These are phyloP conservation scores for Arrhamphus sclerolepis DNA, from an alignment of 2,797 vertebrate species.

Conservation along the genomic window DNA sequence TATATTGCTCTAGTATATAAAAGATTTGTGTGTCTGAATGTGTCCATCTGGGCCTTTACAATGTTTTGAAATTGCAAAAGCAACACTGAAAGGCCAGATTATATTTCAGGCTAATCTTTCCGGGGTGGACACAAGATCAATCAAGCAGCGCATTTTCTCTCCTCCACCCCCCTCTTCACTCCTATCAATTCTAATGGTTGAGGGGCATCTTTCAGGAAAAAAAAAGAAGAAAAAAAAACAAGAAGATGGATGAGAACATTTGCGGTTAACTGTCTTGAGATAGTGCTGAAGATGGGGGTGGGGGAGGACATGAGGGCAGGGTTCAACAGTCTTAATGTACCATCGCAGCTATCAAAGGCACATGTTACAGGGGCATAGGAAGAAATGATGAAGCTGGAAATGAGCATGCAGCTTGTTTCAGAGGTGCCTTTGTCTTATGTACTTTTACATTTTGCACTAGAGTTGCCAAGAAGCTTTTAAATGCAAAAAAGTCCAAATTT, in stretches of 20 bases:
- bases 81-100: constrained; percentile 37
- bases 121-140: constrained; percentile 73
- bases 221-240: constrained; percentile 78
- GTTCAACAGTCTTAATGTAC: constrained; percentile 51
- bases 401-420: too few species aligned
- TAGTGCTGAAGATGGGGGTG: constrained; percentile 78
- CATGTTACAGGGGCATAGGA: constrained; percentile 5
- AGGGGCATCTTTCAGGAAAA: constrained; percentile 87
- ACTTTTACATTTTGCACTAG: too few species aligned
- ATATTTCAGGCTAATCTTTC: constrained; percentile 72
- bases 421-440: too few species aligned
- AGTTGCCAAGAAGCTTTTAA: too few species aligned
- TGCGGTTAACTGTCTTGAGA: constrained; percentile 84
- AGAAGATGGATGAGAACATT: constrained; percentile 92
- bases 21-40: constrained; percentile 18
- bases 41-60: constrained; percentile 15
- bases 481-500: too few species aligned
- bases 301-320: constrained; percentile 73
- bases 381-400: neutral
- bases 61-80: constrained; percentile 34
- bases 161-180: constrained; percentile 84
- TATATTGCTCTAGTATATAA: constrained; percentile 26
- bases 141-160: constrained; percentile 82
- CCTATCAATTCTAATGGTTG: constrained; percentile 91
- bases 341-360: constrained; percentile 31